phyloP scores from a whole-genome alignment of 1,140 invertebrate genomes.

The Diorhabda sublineata region DNA sequence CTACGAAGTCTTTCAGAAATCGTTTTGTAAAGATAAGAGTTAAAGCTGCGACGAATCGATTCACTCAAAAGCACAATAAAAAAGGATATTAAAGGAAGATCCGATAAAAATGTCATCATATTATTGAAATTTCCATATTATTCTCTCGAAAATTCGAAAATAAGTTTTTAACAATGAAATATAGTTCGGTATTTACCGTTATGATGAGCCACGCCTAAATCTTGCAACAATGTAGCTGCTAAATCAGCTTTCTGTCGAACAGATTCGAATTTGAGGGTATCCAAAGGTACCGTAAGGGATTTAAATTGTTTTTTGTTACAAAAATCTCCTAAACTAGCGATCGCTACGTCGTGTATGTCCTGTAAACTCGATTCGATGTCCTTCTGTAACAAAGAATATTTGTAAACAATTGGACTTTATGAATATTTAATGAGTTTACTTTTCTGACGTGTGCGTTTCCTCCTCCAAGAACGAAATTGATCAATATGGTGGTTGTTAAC shows the following conservation, averaged over 20 bases:
- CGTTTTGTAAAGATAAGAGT: no score
- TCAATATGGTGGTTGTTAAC: slow-evolving; percentile 32
- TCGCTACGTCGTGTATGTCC: slow-evolving; percentile 67
- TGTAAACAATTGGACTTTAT: neutral
- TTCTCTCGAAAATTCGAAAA: no score
- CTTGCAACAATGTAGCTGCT: slow-evolving; percentile 65
- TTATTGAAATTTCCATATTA: no score
- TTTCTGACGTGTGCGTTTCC: slow-evolving; percentile 39
- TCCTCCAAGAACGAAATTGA: slow-evolving; percentile 26
- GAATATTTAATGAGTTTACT: slow-evolving; percentile 24
- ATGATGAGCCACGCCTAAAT: slow-evolving; percentile 61
- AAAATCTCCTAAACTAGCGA: slow-evolving; percentile 63
- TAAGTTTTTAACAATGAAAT: neutral
- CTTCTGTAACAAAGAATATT: slow-evolving; percentile 47
- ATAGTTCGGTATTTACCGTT: slow-evolving; percentile 50
- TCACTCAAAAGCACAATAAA: no score
- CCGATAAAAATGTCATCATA: no score
- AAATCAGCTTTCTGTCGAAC: slow-evolving; percentile 69
- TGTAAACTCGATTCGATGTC: slow-evolving; percentile 63
- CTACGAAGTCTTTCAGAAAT: no score
- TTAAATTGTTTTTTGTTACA: slow-evolving; percentile 67
- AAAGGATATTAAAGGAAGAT: no score
- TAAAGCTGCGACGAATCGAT: no score
- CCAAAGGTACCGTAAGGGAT: slow-evolving; percentile 60
- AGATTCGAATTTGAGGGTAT: slow-evolving; percentile 62